Percentiles rank a stretch among this genome's conserved stretches.
Evolutionary conservation across 2,113 vertebrate genomes (phyloP).

Genomic region (Empidonax alnorum): DNA sequence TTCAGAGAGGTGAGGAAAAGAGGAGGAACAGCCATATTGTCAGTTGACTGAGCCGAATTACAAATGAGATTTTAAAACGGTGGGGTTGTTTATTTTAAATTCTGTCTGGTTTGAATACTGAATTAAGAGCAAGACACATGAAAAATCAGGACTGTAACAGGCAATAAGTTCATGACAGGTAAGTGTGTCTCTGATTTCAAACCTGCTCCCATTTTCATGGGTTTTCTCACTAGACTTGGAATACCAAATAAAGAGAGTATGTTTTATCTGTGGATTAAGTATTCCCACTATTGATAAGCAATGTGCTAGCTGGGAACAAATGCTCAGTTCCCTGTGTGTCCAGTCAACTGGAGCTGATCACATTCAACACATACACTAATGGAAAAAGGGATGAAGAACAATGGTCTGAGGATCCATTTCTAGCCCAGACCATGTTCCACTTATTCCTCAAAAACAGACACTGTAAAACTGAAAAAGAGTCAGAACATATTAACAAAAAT

Average conservation of each 20-base stretch:
- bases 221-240: not conserved
- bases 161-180: not conserved
- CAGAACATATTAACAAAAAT: not conserved
- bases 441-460: not conserved
- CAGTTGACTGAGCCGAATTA: not conserved
- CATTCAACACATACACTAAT: not conserved
- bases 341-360: not conserved
- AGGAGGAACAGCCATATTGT: not conserved
- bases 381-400: not conserved
- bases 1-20: not conserved
- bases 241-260: not conserved
- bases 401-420: not conserved
- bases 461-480: not conserved
- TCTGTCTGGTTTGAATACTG: not conserved
- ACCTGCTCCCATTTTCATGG: not conserved
- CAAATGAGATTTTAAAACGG: not conserved
- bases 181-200: not conserved
- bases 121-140: not conserved
- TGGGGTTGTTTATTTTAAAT: not conserved
- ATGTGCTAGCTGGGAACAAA: not conserved
- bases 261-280: not conserved
- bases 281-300: not conserved
- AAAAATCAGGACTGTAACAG: not conserved
- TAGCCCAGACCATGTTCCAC: not conserved
- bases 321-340: not conserved